Percentiles rank a stretch among this genome's conserved stretches.
Conservation (phyloP, 2,113 vertebrate genomes). For the Pandion haliaetus region DNA sequence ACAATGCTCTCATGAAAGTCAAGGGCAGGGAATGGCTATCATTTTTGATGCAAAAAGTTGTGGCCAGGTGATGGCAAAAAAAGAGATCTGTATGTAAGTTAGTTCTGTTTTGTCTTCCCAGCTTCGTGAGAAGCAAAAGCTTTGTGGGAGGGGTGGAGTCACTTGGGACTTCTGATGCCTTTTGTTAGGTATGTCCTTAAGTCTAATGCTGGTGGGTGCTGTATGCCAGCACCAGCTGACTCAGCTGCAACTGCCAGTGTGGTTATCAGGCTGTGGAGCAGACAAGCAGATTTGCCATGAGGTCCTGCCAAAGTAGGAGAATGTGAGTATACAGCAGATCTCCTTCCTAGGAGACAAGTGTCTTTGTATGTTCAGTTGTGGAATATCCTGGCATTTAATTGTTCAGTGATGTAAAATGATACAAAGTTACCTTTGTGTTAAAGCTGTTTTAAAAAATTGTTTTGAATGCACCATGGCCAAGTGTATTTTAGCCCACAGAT, state of each 20-base stretch:
- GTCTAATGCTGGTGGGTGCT: background rate
- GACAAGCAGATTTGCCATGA: background rate
- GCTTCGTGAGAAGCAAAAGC: background rate
- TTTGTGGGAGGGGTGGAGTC: background rate
- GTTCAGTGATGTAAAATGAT: background rate
- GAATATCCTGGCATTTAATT: background rate
- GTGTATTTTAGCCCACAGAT: background rate
- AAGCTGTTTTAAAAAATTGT: background rate
- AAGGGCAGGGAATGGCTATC: background rate
- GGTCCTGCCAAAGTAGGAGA: background rate
- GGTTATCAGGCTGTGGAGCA: background rate
- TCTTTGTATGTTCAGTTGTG: background rate
- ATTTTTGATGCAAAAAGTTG: background rate
- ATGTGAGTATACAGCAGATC: background rate
- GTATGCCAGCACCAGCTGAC: background rate
- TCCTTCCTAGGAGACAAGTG: background rate
- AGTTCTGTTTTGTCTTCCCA: background rate
- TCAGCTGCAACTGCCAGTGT: background rate
- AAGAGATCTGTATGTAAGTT: background rate
- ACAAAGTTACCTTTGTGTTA: background rate
- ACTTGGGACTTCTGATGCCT: background rate
- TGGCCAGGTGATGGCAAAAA: background rate
- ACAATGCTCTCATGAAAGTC: background rate
- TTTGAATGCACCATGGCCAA: background rate
- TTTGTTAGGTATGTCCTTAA: background rate